phyloP scores from a whole-genome alignment of 1,140 invertebrate genomes.

The Pogonognathellus flavescens region DNA sequence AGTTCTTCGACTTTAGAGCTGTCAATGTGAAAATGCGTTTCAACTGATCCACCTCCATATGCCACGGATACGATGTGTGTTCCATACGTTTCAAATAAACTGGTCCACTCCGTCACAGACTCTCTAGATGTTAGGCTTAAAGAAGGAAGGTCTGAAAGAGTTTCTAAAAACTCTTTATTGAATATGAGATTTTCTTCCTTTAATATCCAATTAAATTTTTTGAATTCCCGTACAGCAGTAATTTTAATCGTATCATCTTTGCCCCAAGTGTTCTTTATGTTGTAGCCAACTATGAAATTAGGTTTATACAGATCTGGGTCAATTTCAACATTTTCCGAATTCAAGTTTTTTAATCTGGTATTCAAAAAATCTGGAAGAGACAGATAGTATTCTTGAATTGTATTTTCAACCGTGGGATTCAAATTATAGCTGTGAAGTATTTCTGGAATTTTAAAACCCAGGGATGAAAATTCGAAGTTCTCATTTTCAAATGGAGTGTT shows the following conservation, averaged over 20 bases:
- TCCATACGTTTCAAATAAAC: background rate
- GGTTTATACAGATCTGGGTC: background rate
- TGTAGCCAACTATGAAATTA: background rate
- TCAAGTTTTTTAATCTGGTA: background rate
- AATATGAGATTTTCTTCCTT: background rate
- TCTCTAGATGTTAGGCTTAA: background rate
- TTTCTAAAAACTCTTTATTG: background rate
- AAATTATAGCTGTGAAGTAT: background rate
- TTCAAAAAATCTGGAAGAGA: background rate
- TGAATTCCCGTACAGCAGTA: background rate
- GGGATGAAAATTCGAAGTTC: background rate
- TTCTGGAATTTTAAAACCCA: slow-evolving; percentile 9
- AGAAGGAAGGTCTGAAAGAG: background rate
- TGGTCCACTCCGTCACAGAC: background rate
- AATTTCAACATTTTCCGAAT: background rate
- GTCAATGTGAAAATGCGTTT: background rate
- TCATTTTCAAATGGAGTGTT: background rate
- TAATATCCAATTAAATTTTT: background rate
- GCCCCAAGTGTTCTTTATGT: background rate
- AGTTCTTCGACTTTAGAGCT: background rate
- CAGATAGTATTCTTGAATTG: background rate
- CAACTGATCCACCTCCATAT: background rate
- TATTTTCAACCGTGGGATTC: background rate
- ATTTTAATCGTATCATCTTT: background rate
- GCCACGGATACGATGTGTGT: background rate